Conservation (phyloP, 2,888 invertebrate genomes). For the Actias luna region DNA sequence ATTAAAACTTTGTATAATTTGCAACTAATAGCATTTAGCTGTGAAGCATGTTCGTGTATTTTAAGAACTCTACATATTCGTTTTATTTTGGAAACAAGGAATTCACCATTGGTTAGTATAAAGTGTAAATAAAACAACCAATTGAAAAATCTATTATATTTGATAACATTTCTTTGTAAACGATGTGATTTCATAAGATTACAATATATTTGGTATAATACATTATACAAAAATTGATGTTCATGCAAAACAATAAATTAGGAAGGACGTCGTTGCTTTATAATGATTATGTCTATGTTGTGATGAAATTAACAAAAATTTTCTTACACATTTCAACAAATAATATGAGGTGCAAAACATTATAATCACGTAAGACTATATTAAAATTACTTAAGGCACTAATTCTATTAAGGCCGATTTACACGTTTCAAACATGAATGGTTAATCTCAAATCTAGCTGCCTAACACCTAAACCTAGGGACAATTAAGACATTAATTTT, state of each 20-base stretch:
- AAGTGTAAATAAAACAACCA: constrained; percentile 32
- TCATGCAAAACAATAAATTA: constrained; percentile 58
- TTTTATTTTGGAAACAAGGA: neutral
- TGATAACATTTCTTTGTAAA: constrained; percentile 74
- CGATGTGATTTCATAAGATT: constrained; percentile 75
- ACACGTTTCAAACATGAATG: constrained; percentile 30
- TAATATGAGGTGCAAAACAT: constrained; percentile 26
- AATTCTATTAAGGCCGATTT: constrained; percentile 58
- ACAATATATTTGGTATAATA: constrained; percentile 80
- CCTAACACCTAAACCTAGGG: constrained; percentile 29
- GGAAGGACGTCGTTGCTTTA: constrained; percentile 33
- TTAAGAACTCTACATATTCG: neutral
- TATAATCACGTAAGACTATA: constrained; percentile 22
- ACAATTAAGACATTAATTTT: neutral
- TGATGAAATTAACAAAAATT: constrained; percentile 51
- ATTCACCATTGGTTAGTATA: neutral
- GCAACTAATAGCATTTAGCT: too few species aligned
- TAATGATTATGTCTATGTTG: constrained; percentile 42
- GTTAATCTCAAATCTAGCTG: constrained; percentile 44
- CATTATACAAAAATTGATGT: constrained; percentile 65
- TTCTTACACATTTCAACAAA: constrained; percentile 30
- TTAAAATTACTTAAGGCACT: constrained; percentile 51
- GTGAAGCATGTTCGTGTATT: too few species aligned
- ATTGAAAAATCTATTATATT: constrained; percentile 76
- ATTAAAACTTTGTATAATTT: too few species aligned